Base-by-base conservation (phyloP, 2,888 invertebrate species). In the Apotomis betuletana region DNA sequence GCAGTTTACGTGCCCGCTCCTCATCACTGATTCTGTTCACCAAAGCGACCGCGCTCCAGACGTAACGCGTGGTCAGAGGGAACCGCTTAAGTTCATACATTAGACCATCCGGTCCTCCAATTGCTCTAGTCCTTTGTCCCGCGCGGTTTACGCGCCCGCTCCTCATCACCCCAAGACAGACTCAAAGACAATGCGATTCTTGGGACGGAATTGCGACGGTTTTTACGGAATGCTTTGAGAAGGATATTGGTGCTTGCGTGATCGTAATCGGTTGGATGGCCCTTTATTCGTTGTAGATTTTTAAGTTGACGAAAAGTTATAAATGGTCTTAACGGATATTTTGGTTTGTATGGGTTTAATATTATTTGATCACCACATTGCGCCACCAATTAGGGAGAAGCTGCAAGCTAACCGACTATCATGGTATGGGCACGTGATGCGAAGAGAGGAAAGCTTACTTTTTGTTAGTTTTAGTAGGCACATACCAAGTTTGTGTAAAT, bases 131-230 rank as follows among this genome's bases (percentile, higher is more conserved):
- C 71, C 61, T 67, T 71, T 71, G 61, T 67, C 71, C 57, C 41
- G 36, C 67, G 41, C 54, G 52, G 68, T 69, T 61, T 55, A 27
- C 67, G 54, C 51, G 36, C 71, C 41, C 41, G 60, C 13, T 51
- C 51, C 67, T 62, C 71, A 57, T 67, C 67, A 44, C 55, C 55
- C 38, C 55, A 54, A 54, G 54, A 49, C 58, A 49, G 67, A 57
- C 71, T 71, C 71, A 67, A 71, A 71, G 67, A 71, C 71, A 71
- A 67, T 67, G 67, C 61, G 61, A 57, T 67, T 67, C 67, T 41
- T 41, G 61, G 61, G 57, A n/a, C 51, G 27, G 57, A 61, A 67
- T 67, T 67, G 71, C 41, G 12, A 12, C 54, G 51, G 27, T 71
- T 58, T 62, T 62, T 62, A 41, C n/a, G 52, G 59, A 70, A 67